Base-by-base conservation (phyloP, 2,888 invertebrate species). In the Eristalis intricaria region DNA sequence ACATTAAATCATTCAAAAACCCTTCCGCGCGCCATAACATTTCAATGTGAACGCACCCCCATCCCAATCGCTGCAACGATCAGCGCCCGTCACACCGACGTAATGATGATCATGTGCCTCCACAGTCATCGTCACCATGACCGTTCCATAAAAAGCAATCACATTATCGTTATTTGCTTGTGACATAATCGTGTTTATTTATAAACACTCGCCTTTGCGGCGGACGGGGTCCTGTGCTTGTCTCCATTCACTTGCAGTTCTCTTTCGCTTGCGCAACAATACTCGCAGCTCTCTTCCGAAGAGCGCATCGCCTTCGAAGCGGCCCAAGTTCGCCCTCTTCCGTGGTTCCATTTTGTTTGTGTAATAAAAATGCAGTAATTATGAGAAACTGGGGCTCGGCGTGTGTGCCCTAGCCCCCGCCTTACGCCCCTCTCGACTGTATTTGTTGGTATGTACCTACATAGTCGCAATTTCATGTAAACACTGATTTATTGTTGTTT, bases 401-500 rank as follows among this genome's bases (percentile, higher is more conserved):
- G 58, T 63, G 61, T 32, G 40, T 50, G 50, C 50, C 19, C 19
- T 8, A 50, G 2, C 19, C 2, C 43, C 2, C 43, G 1, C 43
- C 43, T 13, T 19, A 1, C n/a, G 15, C 50, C 19, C 7, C 15
- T 2, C 76, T 50, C 58, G 63, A 38, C 69, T 68, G 61, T 65
- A 50, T 63, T 68, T 84, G 43, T 56, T 19, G 19, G 4, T 58
- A 70, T n/a, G 29, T 65, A 71, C 19, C 11, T 13, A 69, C 66
- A 63, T 61, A 86, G 85, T 69, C 56, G 50, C 68, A 71, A 50
- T 50, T 68, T 78, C 75, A 79, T 87, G 83, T 79, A 87, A 87
- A 83, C 79, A 83, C 75, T 83, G 86, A 87, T 87, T 87, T 87
- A 87, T 79, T 87, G 83, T 83, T 83, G 79, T 87, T 83, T 83